Percentiles rank a stretch among this genome's conserved stretches.
Evolutionary conservation across 2,113 vertebrate species (phyloP).

Genomic region (Echinops telfairi): DNA sequence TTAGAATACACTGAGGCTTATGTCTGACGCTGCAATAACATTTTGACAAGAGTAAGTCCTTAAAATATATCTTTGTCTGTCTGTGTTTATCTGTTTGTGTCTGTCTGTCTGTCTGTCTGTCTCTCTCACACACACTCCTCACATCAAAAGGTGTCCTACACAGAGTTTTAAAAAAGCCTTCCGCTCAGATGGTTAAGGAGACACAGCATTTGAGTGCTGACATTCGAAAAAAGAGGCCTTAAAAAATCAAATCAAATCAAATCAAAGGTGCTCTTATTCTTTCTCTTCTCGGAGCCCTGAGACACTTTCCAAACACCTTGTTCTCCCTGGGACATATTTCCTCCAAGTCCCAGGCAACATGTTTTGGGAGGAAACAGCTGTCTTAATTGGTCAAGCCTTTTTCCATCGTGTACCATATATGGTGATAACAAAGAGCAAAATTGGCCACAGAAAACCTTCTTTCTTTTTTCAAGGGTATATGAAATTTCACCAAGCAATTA

Average conservation of each 20-base stretch:
- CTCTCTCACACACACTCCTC: not conserved
- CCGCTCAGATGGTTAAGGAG: conserved; percentile 10
- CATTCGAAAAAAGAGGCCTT: conserved; percentile 48
- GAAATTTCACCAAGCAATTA: conserved; percentile 71
- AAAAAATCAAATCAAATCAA: not conserved
- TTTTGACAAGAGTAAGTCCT: conserved; percentile 48
- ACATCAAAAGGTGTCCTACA: conserved; percentile 25
- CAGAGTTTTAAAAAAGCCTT: conserved; percentile 51
- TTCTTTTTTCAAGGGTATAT: conserved; percentile 55
- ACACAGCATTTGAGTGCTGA: conserved; percentile 18
- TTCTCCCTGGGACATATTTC: conserved; percentile 62
- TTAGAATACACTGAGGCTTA: not conserved
- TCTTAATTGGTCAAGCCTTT: conserved; percentile 59
- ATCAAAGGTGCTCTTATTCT: conserved; percentile 23
- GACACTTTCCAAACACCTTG: conserved; percentile 28
- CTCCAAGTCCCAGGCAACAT: conserved; percentile 38
- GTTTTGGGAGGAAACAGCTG: conserved; percentile 53
- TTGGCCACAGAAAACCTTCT: conserved; percentile 47
- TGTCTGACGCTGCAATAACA: not conserved
- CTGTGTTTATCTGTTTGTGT: no score
- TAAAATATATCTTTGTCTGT: not conserved
- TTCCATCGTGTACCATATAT: conserved; percentile 80
- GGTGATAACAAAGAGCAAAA: conserved; percentile 74
- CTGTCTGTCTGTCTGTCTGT: no score
- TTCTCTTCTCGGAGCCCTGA: conserved; percentile 5